Evolutionary conservation across 1,140 invertebrate species (phyloP).

Genomic region (Archivesica marissinica): DNA sequence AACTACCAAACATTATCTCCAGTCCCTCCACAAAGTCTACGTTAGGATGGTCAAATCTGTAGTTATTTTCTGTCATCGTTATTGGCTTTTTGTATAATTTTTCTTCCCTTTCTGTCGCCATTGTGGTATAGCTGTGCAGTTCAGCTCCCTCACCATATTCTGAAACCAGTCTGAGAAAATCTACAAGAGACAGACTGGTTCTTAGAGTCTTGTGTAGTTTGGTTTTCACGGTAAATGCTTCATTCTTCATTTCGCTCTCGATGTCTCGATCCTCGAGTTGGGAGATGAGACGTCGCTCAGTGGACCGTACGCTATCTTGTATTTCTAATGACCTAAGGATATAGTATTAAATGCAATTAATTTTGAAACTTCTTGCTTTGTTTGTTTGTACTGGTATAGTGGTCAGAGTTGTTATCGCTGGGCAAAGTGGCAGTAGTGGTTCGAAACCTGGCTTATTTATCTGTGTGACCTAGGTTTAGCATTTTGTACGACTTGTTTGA

Average conservation of each 20-base stretch:
- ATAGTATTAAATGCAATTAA: background rate
- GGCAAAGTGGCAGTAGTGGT: background rate
- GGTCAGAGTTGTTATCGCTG: no score
- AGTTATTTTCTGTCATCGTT: background rate
- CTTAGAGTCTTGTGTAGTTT: constrained; percentile 35
- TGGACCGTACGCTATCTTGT: constrained; percentile 20
- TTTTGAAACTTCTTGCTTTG: background rate
- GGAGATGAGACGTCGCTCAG: constrained; percentile 37
- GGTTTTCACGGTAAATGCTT: constrained; percentile 37
- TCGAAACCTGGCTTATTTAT: no score
- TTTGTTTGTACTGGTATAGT: no score
- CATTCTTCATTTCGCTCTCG: constrained; percentile 33
- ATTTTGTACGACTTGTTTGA: no score
- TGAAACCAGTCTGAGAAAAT: constrained; percentile 51
- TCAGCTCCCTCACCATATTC: constrained; percentile 53
- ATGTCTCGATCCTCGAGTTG: constrained; percentile 37
- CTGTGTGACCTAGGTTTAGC: no score
- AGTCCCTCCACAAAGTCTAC: background rate
- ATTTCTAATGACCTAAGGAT: constrained; percentile 27
- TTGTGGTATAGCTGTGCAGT: background rate
- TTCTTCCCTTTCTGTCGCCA: constrained; percentile 16
- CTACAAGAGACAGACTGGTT: constrained; percentile 7
- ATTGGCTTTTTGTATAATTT: background rate
- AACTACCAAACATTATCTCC: constrained; percentile 53
- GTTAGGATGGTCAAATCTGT: constrained; percentile 23